Evolutionary conservation across 2,113 vertebrate species (phyloP).

Genomic region (Copsychus sechellarum): DNA sequence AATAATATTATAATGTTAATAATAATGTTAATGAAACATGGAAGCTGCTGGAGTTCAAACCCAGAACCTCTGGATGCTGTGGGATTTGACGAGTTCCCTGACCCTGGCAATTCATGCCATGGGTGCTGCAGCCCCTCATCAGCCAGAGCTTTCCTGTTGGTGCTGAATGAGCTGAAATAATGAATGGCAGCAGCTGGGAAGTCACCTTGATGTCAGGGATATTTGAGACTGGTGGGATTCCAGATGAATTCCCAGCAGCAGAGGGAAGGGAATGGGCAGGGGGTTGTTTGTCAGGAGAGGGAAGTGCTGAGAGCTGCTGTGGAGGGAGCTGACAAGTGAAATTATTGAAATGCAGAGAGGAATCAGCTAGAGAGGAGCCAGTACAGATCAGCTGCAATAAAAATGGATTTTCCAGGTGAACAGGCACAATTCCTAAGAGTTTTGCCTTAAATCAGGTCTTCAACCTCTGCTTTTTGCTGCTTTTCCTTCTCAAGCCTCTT

Average conservation of each 20-base stretch:
- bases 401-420: neutral
- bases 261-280: neutral
- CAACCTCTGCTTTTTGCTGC: accelerated
- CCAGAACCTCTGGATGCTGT: accelerated
- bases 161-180: neutral
- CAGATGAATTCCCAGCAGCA: accelerated
- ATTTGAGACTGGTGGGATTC: neutral
- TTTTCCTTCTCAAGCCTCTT: neutral
- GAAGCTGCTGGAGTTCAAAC: neutral
- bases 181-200: neutral
- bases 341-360: neutral
- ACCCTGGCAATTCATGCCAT: accelerated
- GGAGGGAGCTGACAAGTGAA: neutral
- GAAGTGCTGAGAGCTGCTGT: neutral
- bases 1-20: no score
- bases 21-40: neutral
- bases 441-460: neutral
- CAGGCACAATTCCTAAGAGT: neutral
- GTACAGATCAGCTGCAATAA: neutral
- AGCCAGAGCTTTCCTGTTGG: neutral
- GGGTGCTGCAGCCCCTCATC: accelerated
- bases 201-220: neutral
- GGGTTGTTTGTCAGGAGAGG: neutral
- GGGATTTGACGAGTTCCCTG: neutral
- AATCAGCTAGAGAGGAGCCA: neutral